Conservation (phyloP, 2,797 vertebrate species). For the Erpetoichthys calabaricus region DNA sequence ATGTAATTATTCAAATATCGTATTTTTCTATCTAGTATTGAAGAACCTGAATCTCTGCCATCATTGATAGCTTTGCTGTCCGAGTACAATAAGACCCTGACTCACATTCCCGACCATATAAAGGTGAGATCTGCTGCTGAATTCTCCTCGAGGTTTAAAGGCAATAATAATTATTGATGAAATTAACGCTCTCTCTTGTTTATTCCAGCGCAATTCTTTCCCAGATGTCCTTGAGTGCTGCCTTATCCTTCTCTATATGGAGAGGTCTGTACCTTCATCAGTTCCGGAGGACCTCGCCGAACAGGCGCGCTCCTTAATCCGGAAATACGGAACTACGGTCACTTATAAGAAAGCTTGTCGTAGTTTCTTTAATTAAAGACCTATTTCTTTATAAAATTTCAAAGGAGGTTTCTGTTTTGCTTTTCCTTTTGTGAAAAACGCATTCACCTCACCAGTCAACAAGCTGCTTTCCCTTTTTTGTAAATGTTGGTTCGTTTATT, state of each 20-base stretch:
- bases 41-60: conserved; percentile 43
- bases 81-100: conserved; percentile 54
- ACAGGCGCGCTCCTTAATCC: conserved; percentile 50
- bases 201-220: conserved; percentile 57
- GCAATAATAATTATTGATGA: too few species aligned
- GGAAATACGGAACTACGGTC: conserved; percentile 28
- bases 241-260: conserved; percentile 61
- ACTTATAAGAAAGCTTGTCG: conserved; percentile 22
- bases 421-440: too few species aligned
- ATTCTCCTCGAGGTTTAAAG: too few species aligned
- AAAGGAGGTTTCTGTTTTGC: too few species aligned
- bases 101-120: conserved; percentile 54
- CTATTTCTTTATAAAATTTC: too few species aligned
- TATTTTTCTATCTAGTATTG: conserved; percentile 36
- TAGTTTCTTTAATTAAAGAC: conserved; percentile 12
- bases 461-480: too few species aligned
- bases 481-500: too few species aligned
- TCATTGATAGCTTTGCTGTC: conserved; percentile 61
- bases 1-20: too few species aligned
- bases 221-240: conserved; percentile 83
- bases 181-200: neutral
- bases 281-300: conserved; percentile 32
- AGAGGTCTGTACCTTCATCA: conserved; percentile 17
- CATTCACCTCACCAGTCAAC: too few species aligned
- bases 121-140: conserved; percentile 70